A percentile compares a stretch with the other conserved stretches of the same genome.
Evolutionary conservation across 2,113 vertebrate species (phyloP).

Genomic region (Tonatia bakeri): DNA sequence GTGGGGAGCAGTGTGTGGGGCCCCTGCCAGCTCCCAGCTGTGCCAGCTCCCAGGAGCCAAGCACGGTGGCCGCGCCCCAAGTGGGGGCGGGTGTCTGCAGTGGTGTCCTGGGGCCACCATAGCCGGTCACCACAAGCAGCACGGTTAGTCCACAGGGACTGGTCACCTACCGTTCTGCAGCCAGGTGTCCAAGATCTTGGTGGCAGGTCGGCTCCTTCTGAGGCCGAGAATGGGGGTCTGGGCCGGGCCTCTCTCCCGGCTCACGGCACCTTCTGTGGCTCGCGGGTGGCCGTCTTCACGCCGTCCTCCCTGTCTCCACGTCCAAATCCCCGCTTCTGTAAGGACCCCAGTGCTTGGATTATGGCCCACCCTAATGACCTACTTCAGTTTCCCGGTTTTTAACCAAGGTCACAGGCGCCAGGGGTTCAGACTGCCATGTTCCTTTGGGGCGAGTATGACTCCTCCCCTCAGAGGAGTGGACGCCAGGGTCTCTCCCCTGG

Average conservation of each 20-base stretch:
- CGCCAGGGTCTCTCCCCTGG: not conserved
- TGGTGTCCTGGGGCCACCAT: rapidly evolving
- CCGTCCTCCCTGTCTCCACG: not conserved
- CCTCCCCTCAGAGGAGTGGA: not conserved
- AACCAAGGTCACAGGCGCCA: not conserved
- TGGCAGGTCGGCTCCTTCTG: rapidly evolving
- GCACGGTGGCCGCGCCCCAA: not conserved
- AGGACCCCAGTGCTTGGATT: not conserved
- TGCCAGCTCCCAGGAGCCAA: not conserved
- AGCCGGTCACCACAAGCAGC: rapidly evolving
- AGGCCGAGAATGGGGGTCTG: rapidly evolving
- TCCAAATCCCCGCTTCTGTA: too few relatives aligned
- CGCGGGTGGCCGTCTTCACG: rapidly evolving
- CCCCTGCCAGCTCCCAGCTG: not conserved
- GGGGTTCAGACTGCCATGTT: not conserved
- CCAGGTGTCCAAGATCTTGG: not conserved
- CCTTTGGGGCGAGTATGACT: not conserved
- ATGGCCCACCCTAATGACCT: not conserved
- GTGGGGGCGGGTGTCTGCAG: rapidly evolving
- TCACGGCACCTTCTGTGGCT: not conserved
- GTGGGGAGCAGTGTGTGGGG: rapidly evolving
- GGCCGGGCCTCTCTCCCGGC: rapidly evolving
- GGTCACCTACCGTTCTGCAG: not conserved
- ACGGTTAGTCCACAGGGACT: rapidly evolving
- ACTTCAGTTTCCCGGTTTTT: not conserved